Conservation (phyloP, 2,797 vertebrate genomes). For the Tragelaphus oryx region DNA sequence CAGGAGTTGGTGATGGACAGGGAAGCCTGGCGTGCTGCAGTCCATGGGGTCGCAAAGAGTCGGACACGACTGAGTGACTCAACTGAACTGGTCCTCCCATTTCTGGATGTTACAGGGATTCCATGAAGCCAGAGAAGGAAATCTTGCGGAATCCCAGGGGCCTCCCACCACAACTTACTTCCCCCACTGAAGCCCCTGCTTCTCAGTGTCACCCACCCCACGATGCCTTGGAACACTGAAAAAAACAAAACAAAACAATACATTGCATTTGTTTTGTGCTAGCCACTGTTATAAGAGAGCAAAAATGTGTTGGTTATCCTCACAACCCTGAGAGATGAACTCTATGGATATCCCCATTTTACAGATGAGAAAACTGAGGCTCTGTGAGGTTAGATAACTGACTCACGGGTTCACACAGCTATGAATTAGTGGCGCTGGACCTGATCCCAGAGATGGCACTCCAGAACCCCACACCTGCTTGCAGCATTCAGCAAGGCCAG, state of each 20-base stretch:
- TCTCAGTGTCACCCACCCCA: background rate
- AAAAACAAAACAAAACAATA: background rate
- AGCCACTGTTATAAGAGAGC: background rate
- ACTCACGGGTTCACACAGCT: background rate
- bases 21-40: rapidly evolving
- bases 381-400: background rate
- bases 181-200: background rate
- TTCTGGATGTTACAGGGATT: background rate
- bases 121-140: background rate
- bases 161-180: background rate
- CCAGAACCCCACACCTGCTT: background rate
- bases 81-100: background rate
- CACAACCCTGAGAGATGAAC: background rate
- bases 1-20: background rate
- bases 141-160: background rate
- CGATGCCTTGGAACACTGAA: background rate
- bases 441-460: background rate
- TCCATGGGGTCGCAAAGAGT: background rate
- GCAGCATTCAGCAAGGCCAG: background rate
- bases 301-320: background rate
- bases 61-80: background rate
- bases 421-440: background rate
- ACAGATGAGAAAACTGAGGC: background rate
- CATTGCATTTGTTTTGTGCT: background rate
- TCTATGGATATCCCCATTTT: background rate